Conservation (phyloP, 2,888 invertebrate species). For the Rotaria macrura region DNA sequence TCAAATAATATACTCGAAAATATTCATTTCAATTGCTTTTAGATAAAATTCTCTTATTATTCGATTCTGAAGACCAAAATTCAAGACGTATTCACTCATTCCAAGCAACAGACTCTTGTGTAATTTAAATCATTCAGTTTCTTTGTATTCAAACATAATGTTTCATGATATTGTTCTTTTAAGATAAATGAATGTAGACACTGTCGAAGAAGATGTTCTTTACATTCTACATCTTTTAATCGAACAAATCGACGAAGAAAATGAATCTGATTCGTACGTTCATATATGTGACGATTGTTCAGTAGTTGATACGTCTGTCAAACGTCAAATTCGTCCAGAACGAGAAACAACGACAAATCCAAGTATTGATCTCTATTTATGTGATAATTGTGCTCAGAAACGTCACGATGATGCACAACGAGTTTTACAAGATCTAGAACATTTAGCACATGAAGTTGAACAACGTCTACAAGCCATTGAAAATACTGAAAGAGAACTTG, state of each 20-base stretch:
- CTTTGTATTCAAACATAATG: too few species aligned
- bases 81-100: too few species aligned
- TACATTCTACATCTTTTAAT: not conserved
- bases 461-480: not conserved
- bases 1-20: too few species aligned
- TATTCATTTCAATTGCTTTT: too few species aligned
- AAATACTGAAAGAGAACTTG: conserved; percentile 9
- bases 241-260: not conserved
- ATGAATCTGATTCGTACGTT: not conserved
- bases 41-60: too few species aligned
- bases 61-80: too few species aligned
- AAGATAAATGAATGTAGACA: not conserved
- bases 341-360: not conserved
- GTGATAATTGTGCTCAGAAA: not conserved
- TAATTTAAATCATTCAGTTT: too few species aligned
- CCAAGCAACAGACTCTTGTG: too few species aligned
- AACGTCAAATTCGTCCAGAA: not conserved
- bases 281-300: conserved; percentile 6
- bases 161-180: not conserved
- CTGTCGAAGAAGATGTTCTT: not conserved
- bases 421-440: conserved; percentile 16
- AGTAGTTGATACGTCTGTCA: not conserved
- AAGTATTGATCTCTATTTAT: not conserved
- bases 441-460: not conserved
- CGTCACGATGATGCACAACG: not conserved